Evolutionary conservation across 2,888 invertebrate species (phyloP).

Genomic region (Hipparchia sbordonii): DNA sequence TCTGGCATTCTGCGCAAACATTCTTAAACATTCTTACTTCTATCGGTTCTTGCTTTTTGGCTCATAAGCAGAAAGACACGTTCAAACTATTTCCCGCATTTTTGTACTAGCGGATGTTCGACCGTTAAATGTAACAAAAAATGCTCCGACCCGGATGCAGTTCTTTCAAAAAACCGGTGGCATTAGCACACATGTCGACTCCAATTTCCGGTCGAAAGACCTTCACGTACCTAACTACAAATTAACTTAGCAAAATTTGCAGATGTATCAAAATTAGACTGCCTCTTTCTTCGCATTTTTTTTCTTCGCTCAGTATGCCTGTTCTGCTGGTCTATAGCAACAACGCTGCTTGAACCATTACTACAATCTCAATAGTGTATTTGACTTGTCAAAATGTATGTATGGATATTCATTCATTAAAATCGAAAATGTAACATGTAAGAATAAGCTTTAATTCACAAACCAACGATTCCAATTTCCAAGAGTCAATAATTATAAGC

Average conservation of each 20-base stretch:
- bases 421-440: neutral
- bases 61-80: neutral
- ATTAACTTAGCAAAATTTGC: neutral
- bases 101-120: constrained; percentile 40
- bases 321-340: no score
- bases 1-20: no score
- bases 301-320: neutral
- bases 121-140: constrained; percentile 46
- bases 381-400: no score
- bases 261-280: neutral
- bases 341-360: no score
- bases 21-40: no score
- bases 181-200: constrained; percentile 38
- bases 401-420: no score
- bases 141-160: constrained; percentile 40
- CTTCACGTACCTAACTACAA: neutral
- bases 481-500: constrained; percentile 30
- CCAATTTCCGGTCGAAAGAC: constrained; percentile 33
- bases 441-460: constrained; percentile 28
- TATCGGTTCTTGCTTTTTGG: neutral
- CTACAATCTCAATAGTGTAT: neutral
- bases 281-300: neutral
- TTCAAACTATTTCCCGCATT: constrained; percentile 14
- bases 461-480: constrained; percentile 35
- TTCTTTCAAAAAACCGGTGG: constrained; percentile 32